Conservation (phyloP, 2,888 invertebrate genomes). For the Choreutis nemorana region DNA sequence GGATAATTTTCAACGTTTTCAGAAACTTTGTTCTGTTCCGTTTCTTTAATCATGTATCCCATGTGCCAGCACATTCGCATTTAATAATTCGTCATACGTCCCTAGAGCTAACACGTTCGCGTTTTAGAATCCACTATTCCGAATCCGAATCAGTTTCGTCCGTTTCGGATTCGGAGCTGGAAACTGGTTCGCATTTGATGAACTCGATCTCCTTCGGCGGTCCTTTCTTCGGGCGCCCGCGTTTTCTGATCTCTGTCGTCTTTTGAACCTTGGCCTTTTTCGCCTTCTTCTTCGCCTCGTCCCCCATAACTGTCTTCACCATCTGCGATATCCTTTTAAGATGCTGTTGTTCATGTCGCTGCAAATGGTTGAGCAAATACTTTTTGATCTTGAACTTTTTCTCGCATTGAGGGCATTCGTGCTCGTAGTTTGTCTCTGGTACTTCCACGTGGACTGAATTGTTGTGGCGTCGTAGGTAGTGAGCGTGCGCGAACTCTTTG, state of each 20-base stretch:
- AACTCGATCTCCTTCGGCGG: conserved; percentile 45
- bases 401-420: conserved; percentile 47
- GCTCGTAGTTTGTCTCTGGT: conserved; percentile 41
- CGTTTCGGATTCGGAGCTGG: conserved; percentile 34
- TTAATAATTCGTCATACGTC: not conserved
- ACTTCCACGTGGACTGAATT: conserved; percentile 48
- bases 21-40: too few species aligned
- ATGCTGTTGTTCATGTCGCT: conserved; percentile 53
- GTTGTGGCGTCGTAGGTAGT: conserved; percentile 42
- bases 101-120: too few species aligned
- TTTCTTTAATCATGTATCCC: not conserved
- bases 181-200: conserved; percentile 52
- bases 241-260: conserved; percentile 19
- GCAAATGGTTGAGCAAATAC: conserved; percentile 48
- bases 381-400: conserved; percentile 53
- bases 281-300: conserved; percentile 21
- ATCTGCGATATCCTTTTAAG: conserved; percentile 48
- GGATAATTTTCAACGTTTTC: too few species aligned
- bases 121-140: conserved; percentile 11
- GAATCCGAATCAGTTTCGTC: conserved; percentile 27
- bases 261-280: conserved; percentile 13
- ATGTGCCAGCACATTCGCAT: not conserved
- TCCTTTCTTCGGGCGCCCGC: conserved; percentile 22
- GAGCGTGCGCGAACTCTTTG: conserved; percentile 52
- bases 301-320: conserved; percentile 50